Evolutionary conservation across 2,797 vertebrate species (phyloP).

Genomic region (Menidia menidia): DNA sequence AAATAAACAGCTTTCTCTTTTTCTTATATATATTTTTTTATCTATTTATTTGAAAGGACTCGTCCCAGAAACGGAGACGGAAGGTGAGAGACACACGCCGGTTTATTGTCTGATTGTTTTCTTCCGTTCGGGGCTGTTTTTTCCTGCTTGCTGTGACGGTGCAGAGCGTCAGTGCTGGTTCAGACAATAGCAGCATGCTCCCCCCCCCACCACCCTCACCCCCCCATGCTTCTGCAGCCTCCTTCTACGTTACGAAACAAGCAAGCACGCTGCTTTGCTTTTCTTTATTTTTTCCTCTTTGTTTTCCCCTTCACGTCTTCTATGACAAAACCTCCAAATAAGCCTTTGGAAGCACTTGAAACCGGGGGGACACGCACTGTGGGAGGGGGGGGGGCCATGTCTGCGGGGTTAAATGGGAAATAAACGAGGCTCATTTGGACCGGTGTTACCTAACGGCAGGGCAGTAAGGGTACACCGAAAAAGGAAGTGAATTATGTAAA

Average conservation of each 20-base stretch:
- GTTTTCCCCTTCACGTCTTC: too few relatives aligned
- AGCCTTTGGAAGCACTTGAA: constrained; percentile 1
- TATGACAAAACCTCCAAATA: constrained; percentile 6
- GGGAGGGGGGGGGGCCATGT: constrained; percentile 18
- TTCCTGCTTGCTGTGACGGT: constrained; percentile 3
- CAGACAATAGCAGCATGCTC: constrained; percentile 65
- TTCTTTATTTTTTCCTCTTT: background rate
- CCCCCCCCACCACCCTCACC: constrained; percentile 28
- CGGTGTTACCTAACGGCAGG: constrained; percentile 41
- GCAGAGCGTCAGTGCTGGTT: constrained; percentile 45
- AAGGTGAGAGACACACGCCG: constrained; percentile 60
- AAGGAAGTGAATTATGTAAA: constrained; percentile 40
- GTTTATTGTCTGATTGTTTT: constrained; percentile 9
- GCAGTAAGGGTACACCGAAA: constrained; percentile 13
- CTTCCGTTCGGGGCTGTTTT: constrained; percentile 3
- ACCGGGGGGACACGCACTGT: constrained; percentile 8
- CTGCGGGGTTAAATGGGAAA: constrained; percentile 23
- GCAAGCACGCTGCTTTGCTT: background rate
- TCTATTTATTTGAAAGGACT: constrained; percentile 31
- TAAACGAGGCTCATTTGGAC: background rate
- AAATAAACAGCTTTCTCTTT: constrained; percentile 12
- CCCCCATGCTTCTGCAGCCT: constrained; percentile 54
- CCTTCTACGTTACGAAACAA: constrained; percentile 29
- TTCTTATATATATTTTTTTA: background rate
- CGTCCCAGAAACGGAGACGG: constrained; percentile 20